These are phyloP conservation scores for Diplolepis rosae DNA, from an alignment of 2,888 invertebrate species.

Conservation along the genomic window DNA sequence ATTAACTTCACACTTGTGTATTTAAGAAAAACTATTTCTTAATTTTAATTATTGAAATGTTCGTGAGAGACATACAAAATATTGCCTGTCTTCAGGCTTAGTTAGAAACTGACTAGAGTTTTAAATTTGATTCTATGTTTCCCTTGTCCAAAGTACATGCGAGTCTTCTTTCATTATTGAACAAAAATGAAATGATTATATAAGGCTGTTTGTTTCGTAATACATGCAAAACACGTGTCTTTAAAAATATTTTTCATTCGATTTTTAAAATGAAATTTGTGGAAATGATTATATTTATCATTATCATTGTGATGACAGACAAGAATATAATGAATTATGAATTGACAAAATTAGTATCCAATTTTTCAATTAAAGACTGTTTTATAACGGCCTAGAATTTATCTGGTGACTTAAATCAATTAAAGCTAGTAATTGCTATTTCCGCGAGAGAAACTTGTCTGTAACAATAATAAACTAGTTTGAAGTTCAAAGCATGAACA, in stretches of 20 bases:
- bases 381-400: slow-evolving; percentile 12
- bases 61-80: background rate
- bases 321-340: background rate
- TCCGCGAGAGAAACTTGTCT: background rate
- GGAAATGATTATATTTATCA: background rate
- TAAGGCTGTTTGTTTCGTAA: background rate
- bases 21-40: too few relatives aligned
- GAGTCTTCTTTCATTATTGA: slow-evolving; percentile 17
- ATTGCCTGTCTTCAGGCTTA: background rate
- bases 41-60: background rate
- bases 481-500: background rate
- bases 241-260: background rate
- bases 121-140: slow-evolving; percentile 24
- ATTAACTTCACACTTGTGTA: too few relatives aligned
- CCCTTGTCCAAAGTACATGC: background rate
- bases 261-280: background rate
- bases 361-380: slow-evolving; percentile 15
- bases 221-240: background rate
- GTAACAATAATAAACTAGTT: slow-evolving; percentile 1
- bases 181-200: slow-evolving; percentile 5
- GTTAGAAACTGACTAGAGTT: background rate
- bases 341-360: background rate
- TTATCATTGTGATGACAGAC: background rate
- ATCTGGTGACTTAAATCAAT: slow-evolving; percentile 18
- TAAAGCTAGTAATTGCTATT: slow-evolving; percentile 11